A percentile compares a stretch with the other conserved stretches of the same genome.
These are phyloP conservation scores for Xiphophorus couchianus DNA, from an alignment of 2,113 vertebrate species.

Conservation along the genomic window DNA sequence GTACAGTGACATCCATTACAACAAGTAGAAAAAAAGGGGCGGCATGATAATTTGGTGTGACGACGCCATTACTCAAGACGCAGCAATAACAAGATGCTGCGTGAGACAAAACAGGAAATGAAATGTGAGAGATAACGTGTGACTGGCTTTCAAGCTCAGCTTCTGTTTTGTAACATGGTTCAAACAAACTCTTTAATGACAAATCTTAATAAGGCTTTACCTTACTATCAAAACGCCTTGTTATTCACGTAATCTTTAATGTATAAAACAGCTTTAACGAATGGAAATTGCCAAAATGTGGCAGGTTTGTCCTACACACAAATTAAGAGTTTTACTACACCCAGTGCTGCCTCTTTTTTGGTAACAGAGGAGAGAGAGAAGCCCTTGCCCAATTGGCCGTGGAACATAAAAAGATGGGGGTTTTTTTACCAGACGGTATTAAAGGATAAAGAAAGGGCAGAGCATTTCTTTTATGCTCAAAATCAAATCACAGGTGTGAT, in stretches of 20 bases:
- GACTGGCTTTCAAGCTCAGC: conserved; percentile 69
- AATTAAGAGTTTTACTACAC: conserved; percentile 60
- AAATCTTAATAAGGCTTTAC: conserved; percentile 70
- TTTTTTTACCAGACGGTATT: conserved; percentile 41
- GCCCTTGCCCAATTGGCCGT: conserved; percentile 78
- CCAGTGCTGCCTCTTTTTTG: conserved; percentile 79
- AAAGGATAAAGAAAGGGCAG: conserved; percentile 52
- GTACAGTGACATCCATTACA: conserved; percentile 86
- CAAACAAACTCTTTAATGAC: conserved; percentile 55
- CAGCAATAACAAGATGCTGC: conserved; percentile 72
- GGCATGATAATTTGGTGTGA: conserved; percentile 79
- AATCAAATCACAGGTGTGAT: conserved; percentile 73
- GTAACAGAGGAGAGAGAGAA: conserved; percentile 78
- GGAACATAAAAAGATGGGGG: conserved; percentile 21
- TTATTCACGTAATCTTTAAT: conserved; percentile 67
- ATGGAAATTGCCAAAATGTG: conserved; percentile 59
- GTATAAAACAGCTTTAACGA: conserved; percentile 69
- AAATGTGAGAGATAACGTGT: conserved; percentile 66
- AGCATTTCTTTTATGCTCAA: conserved; percentile 63
- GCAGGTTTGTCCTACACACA: conserved; percentile 56
- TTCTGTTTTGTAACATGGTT: conserved; percentile 72
- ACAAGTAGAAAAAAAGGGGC: conserved; percentile 78
- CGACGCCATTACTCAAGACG: conserved; percentile 74
- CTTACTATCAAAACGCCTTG: conserved; percentile 76
- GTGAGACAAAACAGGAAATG: conserved; percentile 74